Evolutionary conservation across 2,797 vertebrate species (phyloP).

Genomic region (Percopsis omiscomaycus): DNA sequence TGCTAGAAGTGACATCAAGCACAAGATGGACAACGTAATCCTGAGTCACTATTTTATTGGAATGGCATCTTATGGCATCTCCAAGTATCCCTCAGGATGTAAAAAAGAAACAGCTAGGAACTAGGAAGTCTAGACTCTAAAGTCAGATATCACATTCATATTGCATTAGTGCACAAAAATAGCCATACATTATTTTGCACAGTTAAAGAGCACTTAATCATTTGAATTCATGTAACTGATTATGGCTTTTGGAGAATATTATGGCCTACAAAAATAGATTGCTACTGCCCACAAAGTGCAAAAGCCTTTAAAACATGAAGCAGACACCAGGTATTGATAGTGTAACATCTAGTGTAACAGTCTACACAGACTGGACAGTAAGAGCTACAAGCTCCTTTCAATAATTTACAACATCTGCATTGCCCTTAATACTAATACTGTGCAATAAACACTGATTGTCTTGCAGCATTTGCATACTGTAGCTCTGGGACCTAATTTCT

Average conservation of each 20-base stretch:
- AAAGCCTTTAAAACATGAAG: slow-evolving; percentile 21
- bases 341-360: too few relatives aligned
- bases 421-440: slow-evolving; percentile 45
- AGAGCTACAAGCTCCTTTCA: too few relatives aligned
- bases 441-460: slow-evolving; percentile 76
- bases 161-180: slow-evolving; percentile 3
- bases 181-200: not conserved
- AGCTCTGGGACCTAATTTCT: slow-evolving; percentile 13
- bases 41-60: slow-evolving; percentile 47
- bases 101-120: not conserved
- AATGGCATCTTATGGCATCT: slow-evolving; percentile 31
- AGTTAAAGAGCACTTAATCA: slow-evolving; percentile 44
- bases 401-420: slow-evolving; percentile 47
- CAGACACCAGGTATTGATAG: not conserved
- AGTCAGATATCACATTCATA: slow-evolving; percentile 31
- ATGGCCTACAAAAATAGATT: too few relatives aligned
- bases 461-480: slow-evolving; percentile 50
- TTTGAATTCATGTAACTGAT: slow-evolving; percentile 30
- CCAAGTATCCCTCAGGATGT: slow-evolving; percentile 2
- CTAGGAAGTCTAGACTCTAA: slow-evolving; percentile 3
- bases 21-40: not conserved
- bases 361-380: too few relatives aligned
- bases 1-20: not conserved
- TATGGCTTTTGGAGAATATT: slow-evolving; percentile 60
- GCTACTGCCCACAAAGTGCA: not conserved